phyloP scores from a whole-genome alignment of 2,888 invertebrate genomes.

The Tribolium freemani region DNA sequence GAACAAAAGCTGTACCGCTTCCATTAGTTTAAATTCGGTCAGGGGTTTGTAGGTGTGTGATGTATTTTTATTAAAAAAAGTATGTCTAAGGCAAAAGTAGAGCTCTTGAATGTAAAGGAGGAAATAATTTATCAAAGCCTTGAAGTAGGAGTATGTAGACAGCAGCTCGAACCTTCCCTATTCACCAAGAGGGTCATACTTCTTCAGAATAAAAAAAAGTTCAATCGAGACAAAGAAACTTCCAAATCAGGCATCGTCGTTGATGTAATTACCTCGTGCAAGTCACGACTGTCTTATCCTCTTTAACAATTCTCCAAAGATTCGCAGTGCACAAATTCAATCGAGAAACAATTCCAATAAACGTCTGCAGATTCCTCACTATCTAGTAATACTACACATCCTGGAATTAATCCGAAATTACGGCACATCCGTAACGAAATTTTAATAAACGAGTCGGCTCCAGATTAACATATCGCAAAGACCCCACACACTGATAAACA shows the following conservation, averaged over 20 bases:
- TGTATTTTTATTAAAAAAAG: too few relatives aligned
- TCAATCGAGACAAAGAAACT: background rate
- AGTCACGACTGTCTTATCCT: background rate
- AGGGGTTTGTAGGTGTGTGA: too few relatives aligned
- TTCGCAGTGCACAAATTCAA: conserved; percentile 7
- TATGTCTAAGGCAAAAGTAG: too few relatives aligned
- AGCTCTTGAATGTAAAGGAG: too few relatives aligned
- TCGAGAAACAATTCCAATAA: conserved; percentile 32
- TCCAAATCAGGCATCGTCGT: background rate
- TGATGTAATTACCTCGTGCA: background rate
- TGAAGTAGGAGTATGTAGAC: too few relatives aligned
- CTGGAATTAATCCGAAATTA: background rate
- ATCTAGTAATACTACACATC: background rate
- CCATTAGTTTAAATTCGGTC: too few relatives aligned
- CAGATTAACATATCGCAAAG: conserved; percentile 6
- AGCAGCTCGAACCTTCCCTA: too few relatives aligned
- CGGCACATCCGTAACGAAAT: conserved; percentile 3
- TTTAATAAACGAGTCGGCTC: conserved; percentile 6
- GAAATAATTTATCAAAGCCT: too few relatives aligned
- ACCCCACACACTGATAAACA: conserved; percentile 16
- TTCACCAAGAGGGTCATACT: too few relatives aligned
- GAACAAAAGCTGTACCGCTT: too few relatives aligned
- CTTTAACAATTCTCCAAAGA: background rate
- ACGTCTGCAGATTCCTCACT: background rate
- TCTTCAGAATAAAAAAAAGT: too few relatives aligned